Evolutionary conservation across 1,140 invertebrate species (phyloP).

Genomic region (Achatina immaculata): DNA sequence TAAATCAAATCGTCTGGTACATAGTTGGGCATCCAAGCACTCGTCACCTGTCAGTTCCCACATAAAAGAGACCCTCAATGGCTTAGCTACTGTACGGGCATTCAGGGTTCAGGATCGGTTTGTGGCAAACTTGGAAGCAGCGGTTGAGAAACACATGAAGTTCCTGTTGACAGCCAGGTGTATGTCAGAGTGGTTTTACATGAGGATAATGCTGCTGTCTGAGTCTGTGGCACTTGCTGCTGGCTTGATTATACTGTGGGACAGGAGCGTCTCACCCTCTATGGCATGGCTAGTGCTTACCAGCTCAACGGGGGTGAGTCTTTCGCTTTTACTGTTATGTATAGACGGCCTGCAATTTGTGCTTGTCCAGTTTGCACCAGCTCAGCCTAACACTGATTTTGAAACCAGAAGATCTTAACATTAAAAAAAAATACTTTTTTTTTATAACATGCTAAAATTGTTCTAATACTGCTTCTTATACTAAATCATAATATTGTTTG

Average conservation of each 20-base stretch:
- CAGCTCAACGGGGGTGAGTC: not conserved
- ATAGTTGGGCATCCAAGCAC: not conserved
- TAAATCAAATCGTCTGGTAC: not conserved
- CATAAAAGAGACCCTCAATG: conserved; percentile 13
- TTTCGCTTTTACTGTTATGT: too few species aligned
- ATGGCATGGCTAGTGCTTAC: not conserved
- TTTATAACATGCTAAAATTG: too few species aligned
- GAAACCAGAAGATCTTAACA: too few species aligned
- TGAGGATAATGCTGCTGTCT: not conserved
- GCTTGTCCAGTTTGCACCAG: too few species aligned
- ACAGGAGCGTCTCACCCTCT: not conserved
- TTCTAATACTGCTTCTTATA: too few species aligned
- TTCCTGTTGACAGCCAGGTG: not conserved
- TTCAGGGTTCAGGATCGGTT: not conserved
- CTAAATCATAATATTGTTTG: too few species aligned
- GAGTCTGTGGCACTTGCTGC: not conserved
- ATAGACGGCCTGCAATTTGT: too few species aligned
- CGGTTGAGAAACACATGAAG: not conserved
- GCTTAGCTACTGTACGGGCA: not conserved
- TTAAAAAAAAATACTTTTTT: too few species aligned
- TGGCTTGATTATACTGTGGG: not conserved
- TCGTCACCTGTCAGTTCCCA: not conserved
- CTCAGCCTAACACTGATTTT: too few species aligned
- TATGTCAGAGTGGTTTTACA: not conserved
- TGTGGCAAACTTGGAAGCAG: not conserved